These are phyloP conservation scores for Cynaeus angustus DNA, from an alignment of 2,888 invertebrate species.

Conservation along the genomic window DNA sequence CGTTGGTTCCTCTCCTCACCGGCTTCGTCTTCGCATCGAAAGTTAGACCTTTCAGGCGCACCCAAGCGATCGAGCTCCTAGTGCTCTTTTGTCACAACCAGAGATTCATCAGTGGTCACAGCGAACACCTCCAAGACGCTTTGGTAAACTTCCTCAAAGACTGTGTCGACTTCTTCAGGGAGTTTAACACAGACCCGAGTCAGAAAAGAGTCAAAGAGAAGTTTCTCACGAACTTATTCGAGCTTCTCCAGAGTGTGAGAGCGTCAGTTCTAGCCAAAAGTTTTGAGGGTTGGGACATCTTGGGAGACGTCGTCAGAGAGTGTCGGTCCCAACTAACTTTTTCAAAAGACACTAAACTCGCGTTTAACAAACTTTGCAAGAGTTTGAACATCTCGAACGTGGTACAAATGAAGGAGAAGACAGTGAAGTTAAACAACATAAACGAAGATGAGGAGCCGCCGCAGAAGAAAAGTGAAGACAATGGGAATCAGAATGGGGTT, in stretches of 20 bases:
- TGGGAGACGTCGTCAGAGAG: constrained; percentile 67
- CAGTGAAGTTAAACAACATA: constrained; percentile 59
- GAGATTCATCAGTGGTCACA: constrained; percentile 70
- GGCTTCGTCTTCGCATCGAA: constrained; percentile 76
- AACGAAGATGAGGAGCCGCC: constrained; percentile 54
- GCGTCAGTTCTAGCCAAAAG: constrained; percentile 66
- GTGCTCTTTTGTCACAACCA: constrained; percentile 78
- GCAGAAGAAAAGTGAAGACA: too few relatives aligned
- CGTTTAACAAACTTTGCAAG: constrained; percentile 71
- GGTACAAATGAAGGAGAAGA: constrained; percentile 61
- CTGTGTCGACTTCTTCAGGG: constrained; percentile 69
- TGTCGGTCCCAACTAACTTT: constrained; percentile 68
- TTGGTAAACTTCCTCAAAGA: constrained; percentile 73
- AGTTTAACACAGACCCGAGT: constrained; percentile 63
- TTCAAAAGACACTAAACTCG: constrained; percentile 70
- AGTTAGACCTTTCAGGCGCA: constrained; percentile 79
- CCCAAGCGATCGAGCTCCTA: constrained; percentile 80
- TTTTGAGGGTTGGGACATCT: constrained; percentile 69
- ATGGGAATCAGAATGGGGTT: constrained; percentile 35
- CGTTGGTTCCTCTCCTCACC: constrained; percentile 75
- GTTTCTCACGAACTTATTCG: constrained; percentile 74
- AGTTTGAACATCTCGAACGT: constrained; percentile 68
- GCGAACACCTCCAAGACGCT: constrained; percentile 63
- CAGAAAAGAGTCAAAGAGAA: constrained; percentile 74
- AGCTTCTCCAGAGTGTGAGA: constrained; percentile 74